phyloP scores from a whole-genome alignment of 2,888 invertebrate species.

The Glaucopsyche alexis region DNA sequence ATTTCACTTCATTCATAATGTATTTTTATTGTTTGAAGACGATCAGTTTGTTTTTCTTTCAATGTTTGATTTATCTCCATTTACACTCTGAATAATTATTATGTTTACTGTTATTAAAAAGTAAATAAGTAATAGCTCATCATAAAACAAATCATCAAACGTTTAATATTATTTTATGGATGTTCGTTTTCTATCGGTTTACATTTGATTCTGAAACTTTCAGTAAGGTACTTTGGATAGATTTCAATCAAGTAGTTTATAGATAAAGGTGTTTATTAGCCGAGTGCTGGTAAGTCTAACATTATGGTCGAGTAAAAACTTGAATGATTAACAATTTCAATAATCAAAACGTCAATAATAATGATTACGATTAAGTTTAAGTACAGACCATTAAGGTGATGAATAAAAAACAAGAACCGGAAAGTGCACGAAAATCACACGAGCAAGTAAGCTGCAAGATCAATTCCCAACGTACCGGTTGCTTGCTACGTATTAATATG shows the following conservation, averaged over 20 bases:
- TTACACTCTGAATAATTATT: background rate
- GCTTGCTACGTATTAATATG: slow-evolving; percentile 47
- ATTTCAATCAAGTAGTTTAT: too few relatives aligned
- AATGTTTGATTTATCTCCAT: background rate
- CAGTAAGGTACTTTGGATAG: background rate
- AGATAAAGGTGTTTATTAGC: background rate
- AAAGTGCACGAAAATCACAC: slow-evolving; percentile 66
- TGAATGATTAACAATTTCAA: background rate
- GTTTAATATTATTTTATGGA: background rate
- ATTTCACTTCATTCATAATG: slow-evolving; percentile 77
- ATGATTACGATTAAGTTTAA: slow-evolving; percentile 46
- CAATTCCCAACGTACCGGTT: slow-evolving; percentile 52
- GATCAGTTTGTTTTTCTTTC: slow-evolving; percentile 33
- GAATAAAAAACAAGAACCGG: slow-evolving; percentile 44
- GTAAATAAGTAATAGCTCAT: slow-evolving; percentile 3
- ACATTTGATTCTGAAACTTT: background rate
- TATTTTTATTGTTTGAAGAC: slow-evolving; percentile 44
- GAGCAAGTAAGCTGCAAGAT: slow-evolving; percentile 48
- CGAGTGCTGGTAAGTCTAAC: background rate
- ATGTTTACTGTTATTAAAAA: background rate
- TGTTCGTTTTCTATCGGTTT: background rate
- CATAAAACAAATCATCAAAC: background rate
- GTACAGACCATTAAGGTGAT: slow-evolving; percentile 29
- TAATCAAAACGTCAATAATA: slow-evolving; percentile 43
- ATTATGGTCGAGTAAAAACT: background rate